Evolutionary conservation across 1,140 invertebrate genomes (phyloP).

Genomic region (Penaeus chinensis): DNA sequence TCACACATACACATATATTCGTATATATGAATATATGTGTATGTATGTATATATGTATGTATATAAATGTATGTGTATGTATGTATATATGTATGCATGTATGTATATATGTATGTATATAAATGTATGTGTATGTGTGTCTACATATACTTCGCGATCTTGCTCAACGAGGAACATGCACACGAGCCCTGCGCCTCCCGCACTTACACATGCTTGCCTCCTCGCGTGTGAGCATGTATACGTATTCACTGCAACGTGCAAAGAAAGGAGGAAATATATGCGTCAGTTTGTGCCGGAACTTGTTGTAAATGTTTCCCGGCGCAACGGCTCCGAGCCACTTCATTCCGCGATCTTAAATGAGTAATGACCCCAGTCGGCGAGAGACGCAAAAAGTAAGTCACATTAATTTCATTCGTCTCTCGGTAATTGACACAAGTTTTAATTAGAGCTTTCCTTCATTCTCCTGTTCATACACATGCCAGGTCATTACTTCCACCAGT

Average conservation of each 20-base stretch:
- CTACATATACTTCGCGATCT: not conserved
- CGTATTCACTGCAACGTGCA: too few relatives aligned
- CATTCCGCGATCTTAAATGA: too few relatives aligned
- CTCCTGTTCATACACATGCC: constrained; percentile 11
- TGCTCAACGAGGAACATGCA: not conserved
- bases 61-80: not conserved
- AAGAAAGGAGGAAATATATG: too few relatives aligned
- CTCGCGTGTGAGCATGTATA: too few relatives aligned
- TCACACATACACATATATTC: too few relatives aligned
- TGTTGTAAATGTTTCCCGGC: too few relatives aligned
- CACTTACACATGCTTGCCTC: not conserved
- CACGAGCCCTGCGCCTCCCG: not conserved
- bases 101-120: not conserved
- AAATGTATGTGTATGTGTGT: not conserved
- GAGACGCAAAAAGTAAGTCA: not conserved
- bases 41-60: too few relatives aligned
- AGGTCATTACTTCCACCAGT: constrained; percentile 18
- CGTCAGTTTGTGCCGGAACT: too few relatives aligned
- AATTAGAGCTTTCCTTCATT: constrained; percentile 18
- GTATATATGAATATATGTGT: too few relatives aligned
- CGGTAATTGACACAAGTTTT: not conserved
- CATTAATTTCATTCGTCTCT: not conserved
- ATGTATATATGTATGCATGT: not conserved
- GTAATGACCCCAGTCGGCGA: too few relatives aligned
- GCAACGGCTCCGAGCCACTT: too few relatives aligned